Base-by-base conservation (phyloP, 2,888 invertebrate genomes). In the Noctua janthina region DNA sequence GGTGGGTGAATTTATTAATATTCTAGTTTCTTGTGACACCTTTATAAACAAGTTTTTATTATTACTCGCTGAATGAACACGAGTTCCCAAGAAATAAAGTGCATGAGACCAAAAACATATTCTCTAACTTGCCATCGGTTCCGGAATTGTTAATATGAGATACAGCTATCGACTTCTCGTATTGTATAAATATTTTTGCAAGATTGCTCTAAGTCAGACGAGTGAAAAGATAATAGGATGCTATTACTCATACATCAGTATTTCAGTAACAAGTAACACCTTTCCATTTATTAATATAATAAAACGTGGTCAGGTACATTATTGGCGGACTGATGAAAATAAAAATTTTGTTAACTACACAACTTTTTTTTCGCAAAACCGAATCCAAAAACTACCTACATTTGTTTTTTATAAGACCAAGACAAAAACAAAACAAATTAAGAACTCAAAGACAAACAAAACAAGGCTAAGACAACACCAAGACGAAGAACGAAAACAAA, bases 1-100 rank as follows among this genome's bases (percentile, higher is more conserved):
- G 85, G 23, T 70, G 87, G 88, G 87, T 87, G 90, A 88, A 89
- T 84, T 82, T 79, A 79, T 77, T 73, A 82, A 83, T 80, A 80
- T 82, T 88, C 82, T 79, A 81, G 84, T 81, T 87, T 86, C 82
- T 82, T 83, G 74, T 51, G 84, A 75, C 72, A 81, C 77, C 56
- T 62, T 81, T 54, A 62, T 78, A 76, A 81, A 77, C 46, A 10
- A 73, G 51, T 83, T 86, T 78, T 87, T 83, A n/a, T 46, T 13
- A 56, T 59, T 49, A 70, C 20, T 43, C 39, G 15, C 49, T 74
- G 43, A 74, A 75, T 77, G 46, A 66, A 67, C 68, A 56, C 29
- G 23, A 54, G 72, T 75, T 80, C 69, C 54, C 49, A 75, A 62
- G 75, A 56, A 79, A 73, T 69, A 2, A 62, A 75, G n/a, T 76